Evolutionary conservation across 1,140 invertebrate species (phyloP).

Genomic region (Polyergus mexicanus): DNA sequence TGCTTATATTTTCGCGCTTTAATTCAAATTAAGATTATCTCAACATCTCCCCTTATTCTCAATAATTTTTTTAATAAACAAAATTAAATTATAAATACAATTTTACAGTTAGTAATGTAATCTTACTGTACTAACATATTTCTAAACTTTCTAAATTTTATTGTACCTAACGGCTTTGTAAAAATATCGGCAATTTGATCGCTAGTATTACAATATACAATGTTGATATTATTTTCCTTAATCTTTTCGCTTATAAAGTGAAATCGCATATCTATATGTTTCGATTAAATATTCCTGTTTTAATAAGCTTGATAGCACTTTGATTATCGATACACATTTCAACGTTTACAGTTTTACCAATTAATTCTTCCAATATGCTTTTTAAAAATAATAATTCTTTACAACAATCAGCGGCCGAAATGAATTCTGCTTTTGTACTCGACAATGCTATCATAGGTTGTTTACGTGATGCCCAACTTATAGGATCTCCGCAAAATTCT

Average conservation of each 20-base stretch:
- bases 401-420: conserved; percentile 15
- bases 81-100: no score
- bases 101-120: no score
- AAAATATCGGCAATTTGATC: conserved; percentile 40
- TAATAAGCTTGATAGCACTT: conserved; percentile 29
- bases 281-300: conserved; percentile 25
- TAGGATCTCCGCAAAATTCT: not conserved
- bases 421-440: conserved; percentile 26
- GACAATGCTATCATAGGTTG: conserved; percentile 16
- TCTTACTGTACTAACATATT: not conserved
- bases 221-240: conserved; percentile 12
- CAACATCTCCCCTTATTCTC: no score
- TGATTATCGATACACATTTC: conserved; percentile 27
- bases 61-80: no score
- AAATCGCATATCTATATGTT: conserved; percentile 39
- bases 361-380: not conserved
- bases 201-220: conserved; percentile 22
- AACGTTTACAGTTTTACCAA: not conserved
- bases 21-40: no score
- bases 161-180: conserved; percentile 20
- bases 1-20: no score
- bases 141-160: conserved; percentile 44
- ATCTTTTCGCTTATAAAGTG: conserved; percentile 32
- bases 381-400: conserved; percentile 31
- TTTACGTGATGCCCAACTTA: conserved; percentile 26